Percentiles rank a stretch among this genome's conserved stretches.
These are phyloP conservation scores for Drosophila watanabei DNA, from an alignment of 1,140 invertebrate genomes.

Conservation along the genomic window DNA sequence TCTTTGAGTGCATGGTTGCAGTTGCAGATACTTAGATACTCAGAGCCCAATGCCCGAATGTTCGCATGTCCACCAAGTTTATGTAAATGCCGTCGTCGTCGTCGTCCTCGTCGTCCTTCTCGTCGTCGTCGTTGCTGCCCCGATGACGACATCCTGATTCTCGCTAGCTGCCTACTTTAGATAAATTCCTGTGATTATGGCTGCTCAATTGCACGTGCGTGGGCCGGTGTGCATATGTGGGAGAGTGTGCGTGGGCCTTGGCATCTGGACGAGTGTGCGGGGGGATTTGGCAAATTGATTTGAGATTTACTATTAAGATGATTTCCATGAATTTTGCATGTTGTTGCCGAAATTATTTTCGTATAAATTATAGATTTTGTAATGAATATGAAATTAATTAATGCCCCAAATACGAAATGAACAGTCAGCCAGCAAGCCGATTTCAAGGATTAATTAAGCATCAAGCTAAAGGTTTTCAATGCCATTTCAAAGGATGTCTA, in stretches of 20 bases:
- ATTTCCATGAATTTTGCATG: conserved; percentile 51
- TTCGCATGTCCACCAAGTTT: conserved; percentile 69
- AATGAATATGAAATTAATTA: conserved; percentile 80
- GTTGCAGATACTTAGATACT: conserved; percentile 34
- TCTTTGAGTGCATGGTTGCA: conserved; percentile 6
- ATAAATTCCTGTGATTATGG: conserved; percentile 82
- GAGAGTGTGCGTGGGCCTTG: not conserved
- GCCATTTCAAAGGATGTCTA: not conserved
- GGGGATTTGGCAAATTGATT: conserved; percentile 53
- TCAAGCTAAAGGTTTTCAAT: not conserved
- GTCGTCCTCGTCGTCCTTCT: conserved; percentile 3
- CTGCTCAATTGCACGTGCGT: conserved; percentile 77
- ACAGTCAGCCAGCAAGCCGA: conserved; percentile 38
- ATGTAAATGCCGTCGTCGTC: conserved; percentile 64
- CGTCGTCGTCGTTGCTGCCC: conserved; percentile 21
- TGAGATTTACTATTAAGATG: conserved; percentile 56
- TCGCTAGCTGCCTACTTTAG: conserved; percentile 64
- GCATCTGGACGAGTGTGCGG: conserved; percentile 13
- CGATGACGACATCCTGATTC: conserved; percentile 50
- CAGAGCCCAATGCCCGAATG: conserved; percentile 29
- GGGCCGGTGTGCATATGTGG: not conserved
- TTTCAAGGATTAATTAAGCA: conserved; percentile 39
- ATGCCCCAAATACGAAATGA: conserved; percentile 59
- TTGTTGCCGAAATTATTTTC: conserved; percentile 69
- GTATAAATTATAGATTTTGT: conserved; percentile 76